Evolutionary conservation across 2,888 invertebrate genomes (phyloP).

Genomic region (Linnaemya tessellans): DNA sequence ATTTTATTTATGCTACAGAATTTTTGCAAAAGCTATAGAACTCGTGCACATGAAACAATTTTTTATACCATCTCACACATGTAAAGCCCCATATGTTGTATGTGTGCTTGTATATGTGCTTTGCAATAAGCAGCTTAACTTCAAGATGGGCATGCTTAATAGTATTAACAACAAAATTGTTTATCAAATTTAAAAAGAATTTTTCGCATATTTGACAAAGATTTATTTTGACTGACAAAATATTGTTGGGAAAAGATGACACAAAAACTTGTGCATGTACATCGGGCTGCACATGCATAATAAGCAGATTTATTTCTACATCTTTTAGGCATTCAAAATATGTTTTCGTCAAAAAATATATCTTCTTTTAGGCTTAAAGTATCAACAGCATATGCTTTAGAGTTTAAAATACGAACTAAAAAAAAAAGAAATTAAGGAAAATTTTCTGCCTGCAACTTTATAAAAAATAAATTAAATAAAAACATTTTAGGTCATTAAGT

Average conservation of each 20-base stretch:
- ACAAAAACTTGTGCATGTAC: background rate
- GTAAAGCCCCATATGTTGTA: no score
- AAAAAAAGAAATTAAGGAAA: background rate
- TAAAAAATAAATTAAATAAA: background rate
- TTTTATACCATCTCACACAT: no score
- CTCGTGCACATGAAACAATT: no score
- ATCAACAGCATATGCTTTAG: background rate
- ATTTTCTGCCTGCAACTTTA: background rate
- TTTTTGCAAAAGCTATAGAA: no score
- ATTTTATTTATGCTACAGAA: no score
- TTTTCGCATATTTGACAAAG: background rate
- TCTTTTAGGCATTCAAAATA: background rate
- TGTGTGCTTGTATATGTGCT: background rate
- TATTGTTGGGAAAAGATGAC: background rate
- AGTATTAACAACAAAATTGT: background rate
- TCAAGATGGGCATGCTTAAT: background rate
- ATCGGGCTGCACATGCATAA: background rate
- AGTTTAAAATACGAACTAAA: background rate
- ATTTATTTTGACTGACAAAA: background rate
- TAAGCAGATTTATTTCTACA: background rate
- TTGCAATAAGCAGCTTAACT: conserved; percentile 10
- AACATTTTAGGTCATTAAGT: conserved; percentile 34
- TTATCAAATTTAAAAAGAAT: background rate
- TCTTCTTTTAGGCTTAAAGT: background rate
- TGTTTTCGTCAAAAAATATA: background rate